phyloP scores from a whole-genome alignment of 2,113 vertebrate genomes.

The Actenoides hombroni region DNA sequence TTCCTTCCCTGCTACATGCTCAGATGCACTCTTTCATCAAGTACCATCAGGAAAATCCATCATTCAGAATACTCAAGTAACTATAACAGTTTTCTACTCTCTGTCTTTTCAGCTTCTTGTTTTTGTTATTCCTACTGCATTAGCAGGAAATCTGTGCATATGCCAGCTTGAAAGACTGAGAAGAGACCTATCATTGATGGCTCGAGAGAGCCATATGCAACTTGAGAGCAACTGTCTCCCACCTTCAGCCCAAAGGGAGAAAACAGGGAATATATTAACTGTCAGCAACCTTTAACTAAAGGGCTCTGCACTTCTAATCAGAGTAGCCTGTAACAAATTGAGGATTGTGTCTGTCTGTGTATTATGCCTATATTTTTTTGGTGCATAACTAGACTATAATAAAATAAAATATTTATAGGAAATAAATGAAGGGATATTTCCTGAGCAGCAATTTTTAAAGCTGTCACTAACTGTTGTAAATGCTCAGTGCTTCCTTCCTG shows the following conservation, averaged over 20 bases:
- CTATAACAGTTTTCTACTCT: not conserved
- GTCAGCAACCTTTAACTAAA: not conserved
- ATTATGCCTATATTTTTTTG: not conserved
- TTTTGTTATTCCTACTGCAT: slow-evolving; percentile 14
- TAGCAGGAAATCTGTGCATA: slow-evolving; percentile 44
- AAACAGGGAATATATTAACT: slow-evolving; percentile 44
- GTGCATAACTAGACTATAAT: slow-evolving; percentile 8
- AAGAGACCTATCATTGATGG: slow-evolving; percentile 13
- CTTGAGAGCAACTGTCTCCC: slow-evolving; percentile 44
- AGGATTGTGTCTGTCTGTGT: not conserved
- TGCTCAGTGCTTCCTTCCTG: slow-evolving; percentile 9
- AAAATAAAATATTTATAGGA: slow-evolving; percentile 62
- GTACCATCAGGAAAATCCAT: not conserved
- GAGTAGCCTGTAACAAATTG: not conserved
- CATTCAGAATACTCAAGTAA: not conserved
- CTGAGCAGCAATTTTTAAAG: slow-evolving; percentile 61
- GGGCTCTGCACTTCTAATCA: not conserved
- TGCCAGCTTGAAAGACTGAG: slow-evolving; percentile 31
- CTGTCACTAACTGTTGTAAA: slow-evolving; percentile 60
- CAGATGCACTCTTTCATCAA: not conserved
- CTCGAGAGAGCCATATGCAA: slow-evolving; percentile 8
- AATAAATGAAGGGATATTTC: slow-evolving; percentile 63
- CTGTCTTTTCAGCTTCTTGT: slow-evolving; percentile 31
- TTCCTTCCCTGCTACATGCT: not conserved
- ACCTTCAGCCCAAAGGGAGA: slow-evolving; percentile 12